These are phyloP conservation scores for Phrynocephalus guinanensis DNA, from an alignment of 2,797 vertebrate species.

Conservation along the genomic window DNA sequence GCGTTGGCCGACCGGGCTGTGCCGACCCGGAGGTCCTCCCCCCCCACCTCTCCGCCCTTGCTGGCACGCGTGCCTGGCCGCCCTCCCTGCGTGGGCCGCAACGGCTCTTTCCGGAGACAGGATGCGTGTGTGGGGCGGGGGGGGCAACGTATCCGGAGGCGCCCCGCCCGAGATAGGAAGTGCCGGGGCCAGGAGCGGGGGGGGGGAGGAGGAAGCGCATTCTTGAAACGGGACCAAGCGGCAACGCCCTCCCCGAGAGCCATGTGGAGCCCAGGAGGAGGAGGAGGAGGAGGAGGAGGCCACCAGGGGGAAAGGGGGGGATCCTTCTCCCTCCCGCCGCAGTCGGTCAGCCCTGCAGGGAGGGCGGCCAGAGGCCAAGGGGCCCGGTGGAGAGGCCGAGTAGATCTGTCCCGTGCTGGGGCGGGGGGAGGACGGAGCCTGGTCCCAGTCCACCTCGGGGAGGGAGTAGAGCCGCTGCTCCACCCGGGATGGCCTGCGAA, in stretches of 20 bases:
- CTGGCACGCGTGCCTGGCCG: not conserved
- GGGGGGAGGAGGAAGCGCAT: constrained; percentile 58
- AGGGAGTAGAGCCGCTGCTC: no score
- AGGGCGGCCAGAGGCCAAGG: constrained; percentile 23
- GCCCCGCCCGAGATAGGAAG: constrained; percentile 1
- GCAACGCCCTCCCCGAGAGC: constrained; percentile 66
- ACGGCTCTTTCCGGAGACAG: constrained; percentile 20
- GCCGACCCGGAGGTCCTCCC: no score
- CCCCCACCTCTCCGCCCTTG: not conserved
- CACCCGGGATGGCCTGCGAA: no score
- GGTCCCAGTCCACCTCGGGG: not conserved
- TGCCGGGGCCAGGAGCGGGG: not conserved
- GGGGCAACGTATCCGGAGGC: not conserved
- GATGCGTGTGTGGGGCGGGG: constrained; percentile 1
- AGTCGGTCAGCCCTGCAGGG: not conserved
- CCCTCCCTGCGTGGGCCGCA: not conserved
- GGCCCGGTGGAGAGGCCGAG: no score
- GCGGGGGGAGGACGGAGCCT: no score
- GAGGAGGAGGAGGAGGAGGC: constrained; percentile 37
- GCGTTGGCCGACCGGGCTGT: no score
- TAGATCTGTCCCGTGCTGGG: no score
- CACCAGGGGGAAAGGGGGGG: no score
- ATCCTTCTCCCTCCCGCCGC: not conserved
- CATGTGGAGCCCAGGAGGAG: not conserved
- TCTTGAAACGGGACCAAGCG: constrained; percentile 73